Conservation (phyloP, 2,797 vertebrate species). For the Semotilus atromaculatus region DNA sequence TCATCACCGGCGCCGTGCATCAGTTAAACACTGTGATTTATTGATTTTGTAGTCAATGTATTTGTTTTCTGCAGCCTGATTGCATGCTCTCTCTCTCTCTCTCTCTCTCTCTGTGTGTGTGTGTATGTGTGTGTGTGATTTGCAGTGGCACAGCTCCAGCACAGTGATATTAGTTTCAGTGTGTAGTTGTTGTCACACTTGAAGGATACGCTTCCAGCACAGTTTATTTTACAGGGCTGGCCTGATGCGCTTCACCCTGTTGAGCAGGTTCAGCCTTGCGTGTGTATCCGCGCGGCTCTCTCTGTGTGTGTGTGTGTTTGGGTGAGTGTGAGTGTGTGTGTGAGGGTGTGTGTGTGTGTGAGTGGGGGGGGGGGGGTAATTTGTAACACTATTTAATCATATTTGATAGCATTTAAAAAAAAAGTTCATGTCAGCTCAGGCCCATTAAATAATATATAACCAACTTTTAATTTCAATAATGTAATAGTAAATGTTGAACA, state of each 20-base stretch:
- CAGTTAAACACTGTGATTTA: neutral
- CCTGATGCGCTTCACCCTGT: slow-evolving; percentile 76
- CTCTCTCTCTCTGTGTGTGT: neutral
- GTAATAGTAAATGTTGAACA: too few species aligned
- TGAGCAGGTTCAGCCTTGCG: slow-evolving; percentile 77
- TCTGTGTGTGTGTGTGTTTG: neutral
- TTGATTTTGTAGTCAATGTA: too few species aligned
- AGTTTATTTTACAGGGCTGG: slow-evolving; percentile 81
- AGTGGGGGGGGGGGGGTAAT: too few species aligned
- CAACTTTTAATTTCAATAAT: too few species aligned
- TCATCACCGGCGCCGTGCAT: neutral
- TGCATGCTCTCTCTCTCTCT: neutral
- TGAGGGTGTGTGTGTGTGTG: too few species aligned
- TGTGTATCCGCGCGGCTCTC: slow-evolving; percentile 56
- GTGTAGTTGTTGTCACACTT: slow-evolving; percentile 72
- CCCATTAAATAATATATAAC: too few species aligned
- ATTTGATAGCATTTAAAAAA: too few species aligned
- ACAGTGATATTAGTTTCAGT: slow-evolving; percentile 70
- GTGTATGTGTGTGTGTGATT: neutral
- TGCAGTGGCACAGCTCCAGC: slow-evolving; percentile 66
- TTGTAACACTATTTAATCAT: too few species aligned
- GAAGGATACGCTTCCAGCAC: slow-evolving; percentile 76
- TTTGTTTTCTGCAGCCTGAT: neutral
- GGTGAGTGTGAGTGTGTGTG: too few species aligned
- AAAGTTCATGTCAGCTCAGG: too few species aligned